phyloP scores from a whole-genome alignment of 2,888 invertebrate genomes.

The Dicranocentrus wangi region DNA sequence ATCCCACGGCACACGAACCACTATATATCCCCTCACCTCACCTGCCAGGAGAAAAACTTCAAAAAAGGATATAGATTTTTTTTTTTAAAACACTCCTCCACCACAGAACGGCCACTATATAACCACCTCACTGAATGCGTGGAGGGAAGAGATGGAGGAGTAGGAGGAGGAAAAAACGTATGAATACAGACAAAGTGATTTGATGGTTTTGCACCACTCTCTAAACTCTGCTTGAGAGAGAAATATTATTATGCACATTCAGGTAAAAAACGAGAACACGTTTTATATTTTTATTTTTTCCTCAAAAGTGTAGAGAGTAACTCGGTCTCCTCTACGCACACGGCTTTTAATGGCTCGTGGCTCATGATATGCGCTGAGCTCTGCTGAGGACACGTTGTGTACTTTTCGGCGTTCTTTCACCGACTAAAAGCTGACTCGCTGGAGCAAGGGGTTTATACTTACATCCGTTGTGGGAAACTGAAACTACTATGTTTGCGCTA shows the following conservation, averaged over 20 bases:
- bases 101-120: too few relatives aligned
- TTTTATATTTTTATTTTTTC: too few relatives aligned
- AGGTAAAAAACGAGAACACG: too few relatives aligned
- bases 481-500: neutral
- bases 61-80: neutral
- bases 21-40: slow-evolving; percentile 7
- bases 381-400: slow-evolving; percentile 29
- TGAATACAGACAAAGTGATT: too few relatives aligned
- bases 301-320: too few relatives aligned
- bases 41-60: neutral
- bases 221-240: too few relatives aligned
- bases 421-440: slow-evolving; percentile 51
- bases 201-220: too few relatives aligned
- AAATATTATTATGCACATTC: too few relatives aligned
- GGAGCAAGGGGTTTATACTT: slow-evolving; percentile 41
- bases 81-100: neutral
- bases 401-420: slow-evolving; percentile 66
- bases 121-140: too few relatives aligned
- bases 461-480: slow-evolving; percentile 1
- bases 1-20: slow-evolving; percentile 19
- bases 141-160: too few relatives aligned
- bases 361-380: neutral
- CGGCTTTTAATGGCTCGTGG: too few relatives aligned
- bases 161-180: too few relatives aligned
- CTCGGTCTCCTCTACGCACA: neutral